Evolutionary conservation across 1,140 invertebrate species (phyloP), one percentile per base, ranked within the genome.

Genomic region (Heliothis virescens): DNA sequence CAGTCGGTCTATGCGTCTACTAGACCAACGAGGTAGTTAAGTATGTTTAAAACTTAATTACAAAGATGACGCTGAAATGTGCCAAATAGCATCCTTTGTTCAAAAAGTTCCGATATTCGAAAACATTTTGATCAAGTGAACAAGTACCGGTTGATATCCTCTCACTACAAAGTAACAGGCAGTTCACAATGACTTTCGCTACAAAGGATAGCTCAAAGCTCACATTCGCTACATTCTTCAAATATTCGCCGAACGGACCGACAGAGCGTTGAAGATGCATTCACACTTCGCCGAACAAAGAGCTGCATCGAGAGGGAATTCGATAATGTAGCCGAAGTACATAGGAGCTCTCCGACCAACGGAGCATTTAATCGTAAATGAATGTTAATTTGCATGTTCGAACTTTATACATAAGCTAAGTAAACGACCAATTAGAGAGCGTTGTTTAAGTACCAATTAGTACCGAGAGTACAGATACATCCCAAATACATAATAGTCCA

Each of bases 211-310:
- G 52, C 10, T n/a, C 50, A 71, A 67, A 67, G 69, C 53, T 71
- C 41, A 52, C 65, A 26, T 52, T 69, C 41, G 50, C 47, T 53
- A 26, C 18, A 71, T 71, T 71, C 67, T 53, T 29, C 48, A 71
- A 71, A 71, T 71, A 52, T 52, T 71, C 65, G 18, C 18, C 67
- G 18, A 71, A 53, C 18, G 48, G 11, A n/a, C 21, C 48, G 21
- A 18, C 21, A 29, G 48, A 71, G 48, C 48, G 48, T 21, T 52
- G 21, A 10, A 26, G 62, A 65, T 65, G 62, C 62, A 65, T 71
- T 72, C 69, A 72, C 69, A 55, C 69, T 41, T 34, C 26, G 41
- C 1, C 52, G 26, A 26, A 72, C 69, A 72, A 72, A 72, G 69
- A 57, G 52, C 50, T 55, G 69, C 52, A 55, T 72, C 29, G n/a